Base-by-base conservation (phyloP, 2,888 invertebrate genomes). In the Stenurella melanura region DNA sequence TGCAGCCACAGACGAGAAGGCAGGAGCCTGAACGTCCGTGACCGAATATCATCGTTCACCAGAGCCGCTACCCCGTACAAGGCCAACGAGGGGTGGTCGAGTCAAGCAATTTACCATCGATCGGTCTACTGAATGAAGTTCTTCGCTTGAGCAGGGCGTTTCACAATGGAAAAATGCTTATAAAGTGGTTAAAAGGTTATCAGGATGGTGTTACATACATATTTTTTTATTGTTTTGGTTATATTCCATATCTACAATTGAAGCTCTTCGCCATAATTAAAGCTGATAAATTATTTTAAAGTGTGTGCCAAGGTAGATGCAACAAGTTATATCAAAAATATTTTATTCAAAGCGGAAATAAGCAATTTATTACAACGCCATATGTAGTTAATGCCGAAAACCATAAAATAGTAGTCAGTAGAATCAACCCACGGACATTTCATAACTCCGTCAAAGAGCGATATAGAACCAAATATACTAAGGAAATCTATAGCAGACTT, bases 1-100 rank as follows among this genome's bases (percentile, higher is more conserved):
- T 34, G 70, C 71, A 71, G 61, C 10, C 17, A 21, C 18, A 50
- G 61, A 30, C 54, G 38, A 64, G 64, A 64, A 64, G 50, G 73
- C 73, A 66, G 67, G 57, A 38, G 66, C 38, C 21, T 17, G 2
- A 56, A 56, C 75, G 78, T 71, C 80, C 80, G 77, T 78, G 78
- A 78, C 78, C 77, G 78, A 80, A 77, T 80, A 78, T 78, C 75
- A 73, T 75, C 75, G 73, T 11, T 38, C 17, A 50, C 61, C 77
- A 70, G 75, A 71, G 73, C 73, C 73, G 73, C 74, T 73, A 75
- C 74, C n/a, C 75, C 76, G 72, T 75, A 60, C 77, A 76, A 79
- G 75, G 76, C 72, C 75, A 56, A 34, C 42, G 70, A 54, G 72
- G 74, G 78, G 76, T 68, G 74, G 63, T 69, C 68, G 77, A 70